These are phyloP conservation scores for Melinopterus prodromus DNA, from an alignment of 2,888 invertebrate species.

Conservation along the genomic window DNA sequence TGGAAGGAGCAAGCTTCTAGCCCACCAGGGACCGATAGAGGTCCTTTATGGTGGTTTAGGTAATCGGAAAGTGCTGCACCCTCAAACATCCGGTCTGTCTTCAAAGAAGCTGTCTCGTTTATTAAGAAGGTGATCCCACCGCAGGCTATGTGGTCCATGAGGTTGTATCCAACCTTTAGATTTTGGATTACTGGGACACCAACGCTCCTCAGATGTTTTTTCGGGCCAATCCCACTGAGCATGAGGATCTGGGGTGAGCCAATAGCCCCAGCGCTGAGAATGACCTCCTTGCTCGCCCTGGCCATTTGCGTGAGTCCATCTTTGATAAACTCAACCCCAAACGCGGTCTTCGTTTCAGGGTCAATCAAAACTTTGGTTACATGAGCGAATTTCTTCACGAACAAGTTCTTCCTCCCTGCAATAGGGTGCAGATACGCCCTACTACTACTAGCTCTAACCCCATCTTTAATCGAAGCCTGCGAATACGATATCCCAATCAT, in stretches of 20 bases:
- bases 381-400: conserved; percentile 62
- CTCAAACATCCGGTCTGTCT: conserved; percentile 51
- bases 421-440: conserved; percentile 64
- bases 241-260: conserved; percentile 82
- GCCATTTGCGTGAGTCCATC: conserved; percentile 52
- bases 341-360: conserved; percentile 56
- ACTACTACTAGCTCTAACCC: conserved; percentile 62
- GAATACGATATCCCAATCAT: conserved; percentile 65
- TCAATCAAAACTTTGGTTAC: conserved; percentile 62
- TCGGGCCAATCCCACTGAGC: conserved; percentile 70
- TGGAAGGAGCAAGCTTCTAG: conserved; percentile 74
- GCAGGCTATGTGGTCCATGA: conserved; percentile 68
- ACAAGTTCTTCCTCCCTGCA: conserved; percentile 62
- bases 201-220: conserved; percentile 56
- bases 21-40: conserved; percentile 67
- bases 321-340: conserved; percentile 61
- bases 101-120: conserved; percentile 61
- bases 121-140: conserved; percentile 74
- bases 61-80: conserved; percentile 51
- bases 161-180: conserved; percentile 63
- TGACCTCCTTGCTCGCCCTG: conserved; percentile 66
- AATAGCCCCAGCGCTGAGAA: conserved; percentile 71
- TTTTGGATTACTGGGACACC: conserved; percentile 62
- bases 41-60: conserved; percentile 60
- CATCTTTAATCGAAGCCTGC: conserved; percentile 63